These are phyloP conservation scores for Pseudopipra pipra DNA, from an alignment of 2,113 vertebrate genomes.

Conservation along the genomic window DNA sequence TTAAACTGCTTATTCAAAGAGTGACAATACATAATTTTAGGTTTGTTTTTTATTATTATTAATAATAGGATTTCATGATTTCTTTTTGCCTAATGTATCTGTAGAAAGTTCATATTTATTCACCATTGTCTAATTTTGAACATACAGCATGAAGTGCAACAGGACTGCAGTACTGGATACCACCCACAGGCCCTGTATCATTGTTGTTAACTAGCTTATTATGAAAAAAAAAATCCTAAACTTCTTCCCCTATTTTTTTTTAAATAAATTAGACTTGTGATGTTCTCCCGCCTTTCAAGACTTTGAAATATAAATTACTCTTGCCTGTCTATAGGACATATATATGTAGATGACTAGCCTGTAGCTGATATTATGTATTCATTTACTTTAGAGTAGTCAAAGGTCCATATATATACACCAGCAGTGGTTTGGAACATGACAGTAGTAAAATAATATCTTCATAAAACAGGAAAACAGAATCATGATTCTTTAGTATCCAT, in stretches of 20 bases:
- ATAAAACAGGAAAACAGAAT: background rate
- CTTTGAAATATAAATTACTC: background rate
- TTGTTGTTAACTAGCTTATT: background rate
- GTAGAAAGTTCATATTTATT: background rate
- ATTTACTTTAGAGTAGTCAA: background rate
- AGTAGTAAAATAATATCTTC: background rate
- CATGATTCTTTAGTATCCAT: background rate
- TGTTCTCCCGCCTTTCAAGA: background rate
- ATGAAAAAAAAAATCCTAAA: background rate
- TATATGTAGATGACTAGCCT: background rate
- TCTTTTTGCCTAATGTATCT: background rate
- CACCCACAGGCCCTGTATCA: background rate
- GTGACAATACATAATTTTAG: background rate
- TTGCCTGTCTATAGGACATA: background rate
- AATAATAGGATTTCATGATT: rapidly evolving
- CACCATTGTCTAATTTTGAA: background rate
- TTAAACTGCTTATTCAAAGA: background rate
- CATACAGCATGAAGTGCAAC: background rate
- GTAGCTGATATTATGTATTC: background rate
- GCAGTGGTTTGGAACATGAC: background rate
- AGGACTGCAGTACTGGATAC: background rate
- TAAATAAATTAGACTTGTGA: background rate
- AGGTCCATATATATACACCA: background rate
- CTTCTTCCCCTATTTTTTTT: background rate
- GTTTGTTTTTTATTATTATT: background rate